Percentiles rank a stretch among this genome's conserved stretches.
Conservation (phyloP, 2,888 invertebrate genomes). For the Euproctis similis region DNA sequence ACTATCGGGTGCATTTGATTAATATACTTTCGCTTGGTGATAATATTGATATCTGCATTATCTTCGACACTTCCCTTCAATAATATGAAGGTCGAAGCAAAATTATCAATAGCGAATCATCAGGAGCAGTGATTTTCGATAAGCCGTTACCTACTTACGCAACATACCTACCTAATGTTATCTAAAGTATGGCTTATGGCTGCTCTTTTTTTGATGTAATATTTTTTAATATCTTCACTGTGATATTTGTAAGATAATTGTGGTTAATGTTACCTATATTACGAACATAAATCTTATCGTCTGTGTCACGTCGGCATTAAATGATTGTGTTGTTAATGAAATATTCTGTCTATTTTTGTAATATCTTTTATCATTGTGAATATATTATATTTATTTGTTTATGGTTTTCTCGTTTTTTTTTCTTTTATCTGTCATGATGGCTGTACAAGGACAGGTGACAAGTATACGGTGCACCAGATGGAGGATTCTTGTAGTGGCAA, state of each 20-base stretch:
- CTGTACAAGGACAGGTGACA: too few species aligned
- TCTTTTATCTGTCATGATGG: too few species aligned
- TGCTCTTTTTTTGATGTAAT: conserved; percentile 7
- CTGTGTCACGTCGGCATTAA: conserved; percentile 24
- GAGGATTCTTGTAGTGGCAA: too few species aligned
- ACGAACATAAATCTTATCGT: conserved; percentile 8
- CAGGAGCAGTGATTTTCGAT: conserved; percentile 1
- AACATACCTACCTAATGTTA: background rate
- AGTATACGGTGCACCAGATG: too few species aligned
- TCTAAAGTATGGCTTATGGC: background rate
- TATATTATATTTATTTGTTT: conserved; percentile 34
- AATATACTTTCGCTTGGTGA: background rate
- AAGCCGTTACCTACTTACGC: too few species aligned
- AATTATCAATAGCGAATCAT: background rate
- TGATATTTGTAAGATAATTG: conserved; percentile 19
- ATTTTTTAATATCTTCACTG: conserved; percentile 17
- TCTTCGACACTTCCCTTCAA: background rate
- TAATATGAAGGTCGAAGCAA: background rate
- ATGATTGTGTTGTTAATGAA: conserved; percentile 28
- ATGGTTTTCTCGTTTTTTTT: conserved; percentile 26
- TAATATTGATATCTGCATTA: background rate
- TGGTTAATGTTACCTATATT: conserved; percentile 12
- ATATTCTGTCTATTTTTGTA: conserved; percentile 45
- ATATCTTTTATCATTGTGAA: conserved; percentile 30
- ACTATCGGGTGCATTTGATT: too few species aligned